Conservation (phyloP, 2,113 vertebrate species). For the Fregetta grallaria region DNA sequence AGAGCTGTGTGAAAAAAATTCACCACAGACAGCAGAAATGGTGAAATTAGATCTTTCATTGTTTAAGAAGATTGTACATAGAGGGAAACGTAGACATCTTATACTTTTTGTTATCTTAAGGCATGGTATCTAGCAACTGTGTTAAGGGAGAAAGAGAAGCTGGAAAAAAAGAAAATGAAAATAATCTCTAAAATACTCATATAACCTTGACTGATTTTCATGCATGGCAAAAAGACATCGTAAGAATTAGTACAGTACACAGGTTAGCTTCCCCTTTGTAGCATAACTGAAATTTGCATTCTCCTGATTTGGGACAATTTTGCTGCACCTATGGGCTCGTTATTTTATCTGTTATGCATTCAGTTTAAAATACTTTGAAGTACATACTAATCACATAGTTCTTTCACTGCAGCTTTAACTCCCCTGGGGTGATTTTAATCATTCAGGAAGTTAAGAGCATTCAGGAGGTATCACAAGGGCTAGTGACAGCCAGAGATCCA, state of each 20-base stretch:
- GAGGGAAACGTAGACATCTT: not conserved
- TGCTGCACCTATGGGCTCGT: not conserved
- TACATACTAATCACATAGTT: not conserved
- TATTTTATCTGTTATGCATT: not conserved
- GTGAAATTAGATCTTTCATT: not conserved
- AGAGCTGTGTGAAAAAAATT: slow-evolving; percentile 52
- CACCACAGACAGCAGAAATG: not conserved
- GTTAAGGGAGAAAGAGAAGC: not conserved
- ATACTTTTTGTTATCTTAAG: not conserved
- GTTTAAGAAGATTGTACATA: not conserved
- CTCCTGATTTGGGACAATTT: not conserved
- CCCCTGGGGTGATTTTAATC: not conserved
- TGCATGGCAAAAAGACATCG: not conserved
- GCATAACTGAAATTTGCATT: not conserved
- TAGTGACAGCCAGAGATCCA: not conserved
- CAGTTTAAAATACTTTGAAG: not conserved
- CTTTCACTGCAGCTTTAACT: not conserved
- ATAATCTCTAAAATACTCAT: not conserved
- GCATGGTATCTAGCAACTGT: not conserved
- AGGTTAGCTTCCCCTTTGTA: not conserved
- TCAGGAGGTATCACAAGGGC: not conserved
- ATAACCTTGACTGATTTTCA: not conserved
- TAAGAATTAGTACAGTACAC: not conserved
- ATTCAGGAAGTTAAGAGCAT: not conserved
- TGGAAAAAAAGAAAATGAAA: not conserved